phyloP scores from a whole-genome alignment of 2,888 invertebrate species.

The Chouioia cunea region DNA sequence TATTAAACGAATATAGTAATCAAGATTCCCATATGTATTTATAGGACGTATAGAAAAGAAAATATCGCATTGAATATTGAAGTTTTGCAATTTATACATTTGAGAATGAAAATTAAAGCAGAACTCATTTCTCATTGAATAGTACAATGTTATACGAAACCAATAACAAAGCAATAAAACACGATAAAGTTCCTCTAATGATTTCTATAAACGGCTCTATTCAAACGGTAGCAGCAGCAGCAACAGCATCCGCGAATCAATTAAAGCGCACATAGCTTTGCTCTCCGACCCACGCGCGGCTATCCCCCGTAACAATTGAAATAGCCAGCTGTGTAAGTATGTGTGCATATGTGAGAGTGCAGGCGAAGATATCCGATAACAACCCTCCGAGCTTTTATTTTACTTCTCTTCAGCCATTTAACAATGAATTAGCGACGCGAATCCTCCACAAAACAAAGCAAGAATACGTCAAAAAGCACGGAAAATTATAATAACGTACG shows the following conservation, averaged over 20 bases:
- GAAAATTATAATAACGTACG: slow-evolving; percentile 29
- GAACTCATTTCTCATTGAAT: too few species aligned
- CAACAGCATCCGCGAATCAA: slow-evolving; percentile 18
- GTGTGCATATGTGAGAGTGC: neutral
- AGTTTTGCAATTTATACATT: too few species aligned
- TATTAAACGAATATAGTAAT: too few species aligned
- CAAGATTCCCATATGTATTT: too few species aligned
- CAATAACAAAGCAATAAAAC: slow-evolving; percentile 2
- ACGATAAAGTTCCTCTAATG: slow-evolving; percentile 21
- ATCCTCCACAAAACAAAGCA: slow-evolving; percentile 7
- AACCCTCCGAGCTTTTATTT: neutral
- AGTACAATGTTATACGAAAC: too few species aligned
- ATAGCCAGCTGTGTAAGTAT: neutral
- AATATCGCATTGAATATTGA: too few species aligned
- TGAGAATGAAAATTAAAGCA: too few species aligned
- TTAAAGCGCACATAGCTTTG: slow-evolving; percentile 20
- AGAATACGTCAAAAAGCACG: slow-evolving; percentile 4
- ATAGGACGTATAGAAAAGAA: too few species aligned
- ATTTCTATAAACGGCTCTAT: slow-evolving; percentile 12
- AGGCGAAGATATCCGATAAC: slow-evolving; percentile 27
- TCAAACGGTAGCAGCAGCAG: neutral
- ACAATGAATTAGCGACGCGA: slow-evolving; percentile 34
- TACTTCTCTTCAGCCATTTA: neutral
- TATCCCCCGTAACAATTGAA: slow-evolving; percentile 27
- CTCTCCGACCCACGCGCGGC: neutral